These are phyloP conservation scores for Drosophila silvestris DNA, from an alignment of 2,888 invertebrate species.

Conservation along the genomic window DNA sequence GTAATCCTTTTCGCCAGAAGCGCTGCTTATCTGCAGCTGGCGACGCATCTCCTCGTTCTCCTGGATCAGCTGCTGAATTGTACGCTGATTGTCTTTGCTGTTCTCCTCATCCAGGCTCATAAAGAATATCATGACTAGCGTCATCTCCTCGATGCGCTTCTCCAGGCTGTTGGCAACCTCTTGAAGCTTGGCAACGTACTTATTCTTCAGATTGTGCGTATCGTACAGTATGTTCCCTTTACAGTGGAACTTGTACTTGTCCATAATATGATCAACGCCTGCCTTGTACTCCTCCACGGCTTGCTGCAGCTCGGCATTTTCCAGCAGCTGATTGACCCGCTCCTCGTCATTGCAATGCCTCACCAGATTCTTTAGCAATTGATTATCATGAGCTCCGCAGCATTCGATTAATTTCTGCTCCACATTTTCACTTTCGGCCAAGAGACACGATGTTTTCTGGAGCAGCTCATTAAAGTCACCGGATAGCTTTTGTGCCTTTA, in stretches of 20 bases:
- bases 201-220: constrained; percentile 32
- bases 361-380: constrained; percentile 54
- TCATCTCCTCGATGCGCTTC: constrained; percentile 59
- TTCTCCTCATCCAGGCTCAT: constrained; percentile 35
- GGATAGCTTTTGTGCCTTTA: constrained; percentile 31
- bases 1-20: neutral
- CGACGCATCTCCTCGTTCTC: constrained; percentile 62
- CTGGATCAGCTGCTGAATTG: constrained; percentile 41
- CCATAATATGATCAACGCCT: constrained; percentile 44
- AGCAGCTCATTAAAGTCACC: constrained; percentile 37
- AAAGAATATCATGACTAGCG: constrained; percentile 41
- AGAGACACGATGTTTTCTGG: constrained; percentile 28
- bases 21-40: constrained; percentile 53
- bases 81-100: constrained; percentile 40
- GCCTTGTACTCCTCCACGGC: constrained; percentile 45
- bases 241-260: constrained; percentile 50
- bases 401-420: constrained; percentile 39
- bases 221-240: constrained; percentile 26
- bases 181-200: constrained; percentile 38
- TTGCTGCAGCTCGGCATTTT: constrained; percentile 56
- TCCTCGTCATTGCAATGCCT: constrained; percentile 39
- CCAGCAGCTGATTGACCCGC: constrained; percentile 42
- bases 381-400: constrained; percentile 43
- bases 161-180: constrained; percentile 39
- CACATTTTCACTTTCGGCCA: constrained; percentile 40